These are phyloP conservation scores for Carposina sasakii DNA, from an alignment of 1,140 invertebrate species.

Conservation along the genomic window DNA sequence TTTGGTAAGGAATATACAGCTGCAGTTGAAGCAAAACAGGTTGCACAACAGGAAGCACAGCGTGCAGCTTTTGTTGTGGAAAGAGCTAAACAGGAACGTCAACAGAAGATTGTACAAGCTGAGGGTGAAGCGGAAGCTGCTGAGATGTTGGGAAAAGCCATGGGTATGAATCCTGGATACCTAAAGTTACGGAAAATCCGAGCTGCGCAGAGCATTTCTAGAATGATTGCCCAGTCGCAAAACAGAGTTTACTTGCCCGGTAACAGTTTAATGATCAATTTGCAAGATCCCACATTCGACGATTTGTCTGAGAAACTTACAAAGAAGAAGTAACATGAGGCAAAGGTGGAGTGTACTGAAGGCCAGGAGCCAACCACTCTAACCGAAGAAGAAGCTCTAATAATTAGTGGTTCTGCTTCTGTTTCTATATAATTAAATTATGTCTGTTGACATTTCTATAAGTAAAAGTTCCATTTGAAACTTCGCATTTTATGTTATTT, in stretches of 20 bases:
- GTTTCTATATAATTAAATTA: slow-evolving; percentile 41
- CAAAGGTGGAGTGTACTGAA: slow-evolving; percentile 47
- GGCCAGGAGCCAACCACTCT: slow-evolving; percentile 50
- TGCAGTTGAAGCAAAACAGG: slow-evolving; percentile 99
- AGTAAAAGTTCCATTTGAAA: slow-evolving; percentile 1
- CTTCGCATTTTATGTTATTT: slow-evolving; percentile 65
- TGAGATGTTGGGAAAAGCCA: slow-evolving; percentile 97
- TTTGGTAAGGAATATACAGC: slow-evolving; percentile 99
- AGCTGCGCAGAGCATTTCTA: slow-evolving; percentile 97
- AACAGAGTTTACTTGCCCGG: slow-evolving; percentile 96
- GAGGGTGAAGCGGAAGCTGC: slow-evolving; percentile 99
- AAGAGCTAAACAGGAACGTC: slow-evolving; percentile 96
- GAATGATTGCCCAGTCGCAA: slow-evolving; percentile 96
- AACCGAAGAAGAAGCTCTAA: slow-evolving; percentile 44
- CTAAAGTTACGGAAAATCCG: slow-evolving; percentile 97
- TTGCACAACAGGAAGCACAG: slow-evolving; percentile 99
- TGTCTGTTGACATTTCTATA: slow-evolving; percentile 23
- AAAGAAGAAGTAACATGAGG: slow-evolving; percentile 83
- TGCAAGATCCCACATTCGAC: slow-evolving; percentile 95
- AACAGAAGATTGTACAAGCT: slow-evolving; percentile 99
- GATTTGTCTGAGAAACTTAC: slow-evolving; percentile 85
- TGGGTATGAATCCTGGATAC: slow-evolving; percentile 96
- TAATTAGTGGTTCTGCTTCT: slow-evolving; percentile 57
- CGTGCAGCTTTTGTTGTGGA: slow-evolving; percentile 98
- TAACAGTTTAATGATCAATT: slow-evolving; percentile 96